Evolutionary conservation across 2,113 vertebrate species (phyloP).

Genomic region (Romanogobio albipinnatus): DNA sequence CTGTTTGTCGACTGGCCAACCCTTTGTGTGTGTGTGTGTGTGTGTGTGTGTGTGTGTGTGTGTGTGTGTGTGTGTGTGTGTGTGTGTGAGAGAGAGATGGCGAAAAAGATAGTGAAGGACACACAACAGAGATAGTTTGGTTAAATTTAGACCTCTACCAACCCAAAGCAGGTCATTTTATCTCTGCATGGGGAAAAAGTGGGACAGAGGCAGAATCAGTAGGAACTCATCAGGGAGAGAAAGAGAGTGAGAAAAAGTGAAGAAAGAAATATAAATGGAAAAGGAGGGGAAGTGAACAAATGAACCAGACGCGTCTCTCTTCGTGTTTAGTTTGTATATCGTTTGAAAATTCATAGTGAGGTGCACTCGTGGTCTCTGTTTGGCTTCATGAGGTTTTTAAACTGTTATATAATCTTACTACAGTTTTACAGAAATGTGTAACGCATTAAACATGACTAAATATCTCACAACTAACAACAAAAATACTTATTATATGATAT

Average conservation of each 20-base stretch:
- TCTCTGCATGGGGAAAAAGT: constrained; percentile 59
- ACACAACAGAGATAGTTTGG: constrained; percentile 66
- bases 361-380: background rate
- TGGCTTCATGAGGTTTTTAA: background rate
- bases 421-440: background rate
- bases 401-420: constrained; percentile 35
- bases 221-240: constrained; percentile 43
- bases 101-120: constrained; percentile 25
- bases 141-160: constrained; percentile 77
- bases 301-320: background rate
- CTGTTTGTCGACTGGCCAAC: background rate
- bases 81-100: background rate
- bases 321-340: constrained; percentile 11
- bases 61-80: background rate
- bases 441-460: background rate
- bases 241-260: background rate
- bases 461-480: background rate
- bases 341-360: background rate
- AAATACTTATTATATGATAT: background rate
- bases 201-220: constrained; percentile 52
- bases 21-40: background rate
- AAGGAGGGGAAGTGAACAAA: constrained; percentile 13
- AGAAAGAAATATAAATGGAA: constrained; percentile 18
- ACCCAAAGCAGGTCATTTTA: constrained; percentile 77
- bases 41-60: background rate